A percentile compares a stretch with the other conserved stretches of the same genome.
phyloP scores from a whole-genome alignment of 2,113 vertebrate species.

The Oryzias melastigma region DNA sequence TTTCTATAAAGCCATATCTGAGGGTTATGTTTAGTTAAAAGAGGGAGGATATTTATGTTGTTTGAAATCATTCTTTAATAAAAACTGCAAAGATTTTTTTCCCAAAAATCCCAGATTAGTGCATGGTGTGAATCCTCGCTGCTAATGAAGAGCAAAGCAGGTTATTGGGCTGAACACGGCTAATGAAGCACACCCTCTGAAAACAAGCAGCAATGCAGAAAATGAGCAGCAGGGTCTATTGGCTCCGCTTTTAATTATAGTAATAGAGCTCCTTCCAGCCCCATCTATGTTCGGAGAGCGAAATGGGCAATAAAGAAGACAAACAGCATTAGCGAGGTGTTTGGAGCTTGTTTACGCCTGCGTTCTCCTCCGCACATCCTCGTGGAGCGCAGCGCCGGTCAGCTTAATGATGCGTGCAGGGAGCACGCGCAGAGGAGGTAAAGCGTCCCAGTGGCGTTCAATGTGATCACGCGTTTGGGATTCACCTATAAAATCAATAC shows the following conservation, averaged over 20 bases:
- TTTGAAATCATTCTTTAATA: neutral
- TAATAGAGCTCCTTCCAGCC: constrained; percentile 42
- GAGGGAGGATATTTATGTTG: too few species aligned
- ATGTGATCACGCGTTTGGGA: constrained; percentile 5
- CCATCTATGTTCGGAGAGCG: constrained; percentile 39
- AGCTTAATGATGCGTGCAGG: constrained; percentile 68
- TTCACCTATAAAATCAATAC: neutral
- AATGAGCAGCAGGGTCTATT: constrained; percentile 5
- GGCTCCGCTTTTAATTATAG: constrained; percentile 37
- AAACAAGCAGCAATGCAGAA: constrained; percentile 40
- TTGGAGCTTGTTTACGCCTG: constrained; percentile 57
- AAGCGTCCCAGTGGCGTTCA: constrained; percentile 31
- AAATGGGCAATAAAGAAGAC: constrained; percentile 62
- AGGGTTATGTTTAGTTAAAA: too few species aligned
- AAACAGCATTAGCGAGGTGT: constrained; percentile 56
- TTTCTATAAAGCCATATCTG: too few species aligned
- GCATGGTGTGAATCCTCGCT: neutral
- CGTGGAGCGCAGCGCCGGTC: constrained; percentile 43
- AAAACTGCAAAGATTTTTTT: accelerated
- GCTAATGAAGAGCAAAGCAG: constrained; percentile 19
- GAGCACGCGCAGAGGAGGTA: constrained; percentile 23
- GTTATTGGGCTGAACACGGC: constrained; percentile 3
- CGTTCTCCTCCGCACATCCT: constrained; percentile 29
- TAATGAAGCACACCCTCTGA: constrained; percentile 22
- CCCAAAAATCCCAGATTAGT: neutral